phyloP scores from a whole-genome alignment of 1,140 invertebrate species.

The Saccostrea echinata region DNA sequence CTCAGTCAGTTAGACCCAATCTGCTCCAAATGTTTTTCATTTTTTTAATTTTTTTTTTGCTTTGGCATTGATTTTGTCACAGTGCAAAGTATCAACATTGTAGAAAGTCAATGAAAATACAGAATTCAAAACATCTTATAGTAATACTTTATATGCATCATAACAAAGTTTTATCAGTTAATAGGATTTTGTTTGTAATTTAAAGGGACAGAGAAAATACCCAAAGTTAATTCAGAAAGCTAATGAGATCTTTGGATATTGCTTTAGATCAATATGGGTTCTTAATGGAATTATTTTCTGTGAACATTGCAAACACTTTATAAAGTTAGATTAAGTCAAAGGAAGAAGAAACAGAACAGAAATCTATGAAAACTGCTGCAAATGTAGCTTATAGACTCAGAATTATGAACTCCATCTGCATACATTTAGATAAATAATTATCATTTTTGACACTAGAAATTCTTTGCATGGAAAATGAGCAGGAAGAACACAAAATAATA shows the following conservation, averaged over 20 bases:
- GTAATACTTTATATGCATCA: neutral
- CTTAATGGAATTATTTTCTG: too few relatives aligned
- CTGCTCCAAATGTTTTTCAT: neutral
- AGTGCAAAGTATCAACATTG: neutral
- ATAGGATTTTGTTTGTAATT: neutral
- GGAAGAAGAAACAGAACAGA: too few relatives aligned
- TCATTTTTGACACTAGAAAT: too few relatives aligned
- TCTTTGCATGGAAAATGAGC: too few relatives aligned
- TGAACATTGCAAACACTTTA: too few relatives aligned
- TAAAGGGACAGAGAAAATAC: neutral
- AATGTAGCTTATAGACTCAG: too few relatives aligned
- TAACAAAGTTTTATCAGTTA: neutral
- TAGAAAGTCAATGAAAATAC: neutral
- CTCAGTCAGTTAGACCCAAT: neutral
- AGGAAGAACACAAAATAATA: too few relatives aligned
- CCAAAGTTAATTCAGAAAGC: neutral
- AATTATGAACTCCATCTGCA: too few relatives aligned
- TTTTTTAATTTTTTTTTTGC: neutral
- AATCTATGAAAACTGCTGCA: too few relatives aligned
- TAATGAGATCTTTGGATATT: neutral
- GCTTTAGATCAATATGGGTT: too few relatives aligned
- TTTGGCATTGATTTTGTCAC: neutral
- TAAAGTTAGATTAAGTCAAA: too few relatives aligned
- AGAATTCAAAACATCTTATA: neutral
- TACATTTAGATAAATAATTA: too few relatives aligned